Base-by-base conservation (phyloP, 2,797 vertebrate species). In the Gobionotothen gibberifrons region DNA sequence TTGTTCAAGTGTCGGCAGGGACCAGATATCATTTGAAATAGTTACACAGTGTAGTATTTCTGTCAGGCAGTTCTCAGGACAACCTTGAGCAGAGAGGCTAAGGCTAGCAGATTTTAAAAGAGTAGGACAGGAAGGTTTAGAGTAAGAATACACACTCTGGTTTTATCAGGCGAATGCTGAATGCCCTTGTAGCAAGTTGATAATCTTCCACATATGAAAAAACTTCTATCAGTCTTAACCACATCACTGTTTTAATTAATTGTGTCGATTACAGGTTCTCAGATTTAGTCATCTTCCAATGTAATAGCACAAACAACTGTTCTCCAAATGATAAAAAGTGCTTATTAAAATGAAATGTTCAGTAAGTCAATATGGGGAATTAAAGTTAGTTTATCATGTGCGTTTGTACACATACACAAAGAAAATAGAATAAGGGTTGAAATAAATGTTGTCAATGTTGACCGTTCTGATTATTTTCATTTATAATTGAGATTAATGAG, bases 21-120 rank as follows among this genome's bases (percentile, higher is more conserved):
- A 67, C 52, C 67, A 69, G 76, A 72, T 82, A 87, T 82, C 70
- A 86, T 82, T 78, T 79, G 79, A 89, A 91, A 89, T 85, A 70
- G 64, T 87, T 87, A 85, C 67, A 44, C 54, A 61, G 66, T 65
- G 83, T 73, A 86, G 74, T 80, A 65, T 83, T 87, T 82, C 81
- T 81, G 72, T 82, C 76, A 75, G 74, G 55, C 75, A 69, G 55
- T 49, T 63, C 70, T 49, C 42, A 17, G 74, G 68, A 79, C 80
- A 86, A 89, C 87, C 89, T 89, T 90, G 87, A 85, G 64, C 52
- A 56, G 56, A 53, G 58, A 69, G 56, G 69, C 59, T 66, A 52
- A 70, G 69, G 67, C 63, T 66, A 76, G 72, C 14, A 51, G 46
- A 57, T 59, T 75, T 86, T 47, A 74, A 55, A 76, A 60, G 56